Evolutionary conservation across 2,113 vertebrate genomes (phyloP), one percentile per base, ranked within the genome.

Genomic region (Cnemophilus loriae): DNA sequence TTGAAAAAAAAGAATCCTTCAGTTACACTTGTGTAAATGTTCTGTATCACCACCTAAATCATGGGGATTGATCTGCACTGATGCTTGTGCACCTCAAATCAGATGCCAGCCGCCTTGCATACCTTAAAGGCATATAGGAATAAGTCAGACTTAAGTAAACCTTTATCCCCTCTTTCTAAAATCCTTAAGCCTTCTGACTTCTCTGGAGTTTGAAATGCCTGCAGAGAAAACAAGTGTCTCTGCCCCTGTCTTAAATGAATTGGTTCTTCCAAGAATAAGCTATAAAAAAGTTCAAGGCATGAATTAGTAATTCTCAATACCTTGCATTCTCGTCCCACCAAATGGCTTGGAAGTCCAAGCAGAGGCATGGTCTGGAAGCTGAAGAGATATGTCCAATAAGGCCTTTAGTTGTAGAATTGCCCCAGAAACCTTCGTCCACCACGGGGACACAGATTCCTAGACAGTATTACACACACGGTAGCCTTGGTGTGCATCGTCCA

Each of bases 1-100:
- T 88, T 46, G 90, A 77, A 96, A 93, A 59, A 90, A 94, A 94
- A 80, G 24, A 89, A 91, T 65, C 33, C 21, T 93, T 93, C 71
- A 83, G 24, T 89, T 88, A 67, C 24, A 17, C 11, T 46, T 42
- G 35, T 56, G 67, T 80, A 85, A 87, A 84, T 90, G 57, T 83
- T 87, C 63, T 4, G 0, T 50, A 73, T 55, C 49, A 41, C 21
- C 41, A 73, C 39, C 15, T 90, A 74, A 69, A 74, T 49, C 52
- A 74, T 24, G 7, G 32, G 53, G 37, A 71, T 9, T 76, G 80
- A 33, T 68, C 49, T 69, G 42, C 21, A 55, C 47, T 7, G 7
- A 28, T 42, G 63, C 12, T 87, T 61, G 23, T 22, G 37, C 37
- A 16, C 47, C 30, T 83, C 61, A 65, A 53, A 64, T 52, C 77